Percentiles rank a stretch among this genome's conserved stretches.
Evolutionary conservation across 2,113 vertebrate species (phyloP).

Genomic region (Xenopus borealis): DNA sequence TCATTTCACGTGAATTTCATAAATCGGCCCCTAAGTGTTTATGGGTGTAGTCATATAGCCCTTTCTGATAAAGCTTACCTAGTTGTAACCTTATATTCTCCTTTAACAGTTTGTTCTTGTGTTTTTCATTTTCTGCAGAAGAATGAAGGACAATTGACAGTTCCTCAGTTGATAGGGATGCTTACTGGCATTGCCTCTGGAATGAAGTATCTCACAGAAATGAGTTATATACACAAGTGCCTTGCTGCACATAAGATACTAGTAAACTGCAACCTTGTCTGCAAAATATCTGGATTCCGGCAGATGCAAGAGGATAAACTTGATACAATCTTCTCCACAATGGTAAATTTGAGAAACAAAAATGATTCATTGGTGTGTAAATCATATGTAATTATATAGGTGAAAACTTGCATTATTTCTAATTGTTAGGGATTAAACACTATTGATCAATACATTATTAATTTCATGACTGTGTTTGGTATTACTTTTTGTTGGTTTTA

Average conservation of each 20-base stretch:
- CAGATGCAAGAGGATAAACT: conserved; percentile 84
- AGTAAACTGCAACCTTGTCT: conserved; percentile 79
- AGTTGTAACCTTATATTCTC: too few relatives aligned
- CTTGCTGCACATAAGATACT: conserved; percentile 90
- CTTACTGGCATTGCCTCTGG: conserved; percentile 85
- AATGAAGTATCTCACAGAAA: conserved; percentile 94
- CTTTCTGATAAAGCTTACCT: background rate
- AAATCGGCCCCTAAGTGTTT: too few relatives aligned
- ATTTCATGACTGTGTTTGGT: too few relatives aligned
- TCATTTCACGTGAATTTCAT: too few relatives aligned
- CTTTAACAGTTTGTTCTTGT: background rate
- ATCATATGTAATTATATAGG: too few relatives aligned
- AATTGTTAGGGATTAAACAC: too few relatives aligned
- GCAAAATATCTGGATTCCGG: conserved; percentile 91
- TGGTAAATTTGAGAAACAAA: conserved; percentile 68
- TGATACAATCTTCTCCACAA: conserved; percentile 87
- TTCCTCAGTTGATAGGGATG: conserved; percentile 81
- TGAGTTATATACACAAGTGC: conserved; percentile 89
- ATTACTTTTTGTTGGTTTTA: too few relatives aligned
- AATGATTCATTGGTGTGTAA: background rate
- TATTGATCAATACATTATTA: too few relatives aligned
- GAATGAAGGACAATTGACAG: conserved; percentile 83
- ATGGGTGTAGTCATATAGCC: too few relatives aligned
- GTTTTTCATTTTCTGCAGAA: conserved; percentile 62
- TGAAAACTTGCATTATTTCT: too few relatives aligned